A percentile compares a stretch with the other conserved stretches of the same genome.
phyloP scores from a whole-genome alignment of 2,888 invertebrate species.

The Philereme vetulata region DNA sequence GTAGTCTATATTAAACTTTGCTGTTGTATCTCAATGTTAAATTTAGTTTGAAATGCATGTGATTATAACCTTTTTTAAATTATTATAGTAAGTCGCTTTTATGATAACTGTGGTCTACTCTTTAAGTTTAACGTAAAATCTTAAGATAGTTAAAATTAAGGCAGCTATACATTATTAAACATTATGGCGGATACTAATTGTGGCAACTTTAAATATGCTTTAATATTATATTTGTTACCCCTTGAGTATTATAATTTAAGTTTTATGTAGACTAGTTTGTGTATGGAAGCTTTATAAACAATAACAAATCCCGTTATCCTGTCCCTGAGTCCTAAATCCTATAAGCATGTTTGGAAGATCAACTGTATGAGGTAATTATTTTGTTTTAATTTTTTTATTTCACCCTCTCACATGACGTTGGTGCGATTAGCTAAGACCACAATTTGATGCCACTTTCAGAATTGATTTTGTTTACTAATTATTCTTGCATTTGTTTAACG shows the following conservation, averaged over 20 bases:
- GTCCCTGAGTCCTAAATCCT: slow-evolving; percentile 57
- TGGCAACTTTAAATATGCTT: slow-evolving; percentile 49
- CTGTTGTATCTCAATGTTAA: slow-evolving; percentile 28
- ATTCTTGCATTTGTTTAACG: neutral
- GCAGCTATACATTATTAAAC: neutral
- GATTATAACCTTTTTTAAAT: slow-evolving; percentile 13
- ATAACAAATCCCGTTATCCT: slow-evolving; percentile 54
- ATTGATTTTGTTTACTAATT: neutral
- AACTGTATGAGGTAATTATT: slow-evolving; percentile 72
- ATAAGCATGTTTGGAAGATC: slow-evolving; percentile 78
- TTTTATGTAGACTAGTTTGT: slow-evolving; percentile 28
- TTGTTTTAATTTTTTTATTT: slow-evolving; percentile 54
- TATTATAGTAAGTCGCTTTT: slow-evolving; percentile 7
- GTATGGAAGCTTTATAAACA: slow-evolving; percentile 45
- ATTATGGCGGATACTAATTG: slow-evolving; percentile 22
- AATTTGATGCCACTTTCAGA: neutral
- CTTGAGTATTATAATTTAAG: slow-evolving; percentile 49
- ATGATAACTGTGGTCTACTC: neutral
- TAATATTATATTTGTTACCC: slow-evolving; percentile 56
- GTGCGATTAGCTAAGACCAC: slow-evolving; percentile 17
- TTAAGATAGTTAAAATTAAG: neutral
- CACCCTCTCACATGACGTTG: slow-evolving; percentile 18
- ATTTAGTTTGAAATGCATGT: slow-evolving; percentile 29
- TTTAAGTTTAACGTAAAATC: neutral
- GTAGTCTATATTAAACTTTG: too few relatives aligned